Conservation (phyloP, 1,140 invertebrate species). For the Drosophila arawakana region DNA sequence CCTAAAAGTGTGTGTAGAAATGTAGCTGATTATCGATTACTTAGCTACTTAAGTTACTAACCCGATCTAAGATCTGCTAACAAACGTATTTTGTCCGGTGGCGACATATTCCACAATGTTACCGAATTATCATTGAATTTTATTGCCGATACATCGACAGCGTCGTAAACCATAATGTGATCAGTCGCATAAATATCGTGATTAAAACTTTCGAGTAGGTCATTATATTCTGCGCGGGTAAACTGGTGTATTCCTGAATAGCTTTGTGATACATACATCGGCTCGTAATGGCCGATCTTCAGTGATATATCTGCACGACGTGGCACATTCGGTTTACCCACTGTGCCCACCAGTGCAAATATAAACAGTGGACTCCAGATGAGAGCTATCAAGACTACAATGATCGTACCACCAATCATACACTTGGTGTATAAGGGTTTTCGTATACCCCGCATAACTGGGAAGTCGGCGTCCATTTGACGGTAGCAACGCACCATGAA, state of each 20-base stretch:
- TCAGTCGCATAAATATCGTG: conserved; percentile 88
- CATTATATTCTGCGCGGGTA: conserved; percentile 38
- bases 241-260: conserved; percentile 59
- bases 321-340: conserved; percentile 94
- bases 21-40: neutral
- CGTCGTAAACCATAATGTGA: conserved; percentile 94
- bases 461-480: conserved; percentile 95
- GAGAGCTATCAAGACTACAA: conserved; percentile 94
- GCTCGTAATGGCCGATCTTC: conserved; percentile 94
- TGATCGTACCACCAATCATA: conserved; percentile 94
- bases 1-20: conserved; percentile 29
- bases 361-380: conserved; percentile 99
- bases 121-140: conserved; percentile 93
- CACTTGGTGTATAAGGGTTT: conserved; percentile 94
- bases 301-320: conserved; percentile 93
- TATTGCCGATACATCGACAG: conserved; percentile 92
- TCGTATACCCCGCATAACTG: conserved; percentile 92
- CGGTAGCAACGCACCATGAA: conserved; percentile 97
- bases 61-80: conserved; percentile 84
- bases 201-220: conserved; percentile 38
- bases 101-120: conserved; percentile 95
- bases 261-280: conserved; percentile 90
- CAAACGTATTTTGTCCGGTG: conserved; percentile 92
- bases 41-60: conserved; percentile 51
- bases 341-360: conserved; percentile 97